A percentile compares a stretch with the other conserved stretches of the same genome.
Conservation (phyloP, 1,140 invertebrate species). For the Aphelinus certus region DNA sequence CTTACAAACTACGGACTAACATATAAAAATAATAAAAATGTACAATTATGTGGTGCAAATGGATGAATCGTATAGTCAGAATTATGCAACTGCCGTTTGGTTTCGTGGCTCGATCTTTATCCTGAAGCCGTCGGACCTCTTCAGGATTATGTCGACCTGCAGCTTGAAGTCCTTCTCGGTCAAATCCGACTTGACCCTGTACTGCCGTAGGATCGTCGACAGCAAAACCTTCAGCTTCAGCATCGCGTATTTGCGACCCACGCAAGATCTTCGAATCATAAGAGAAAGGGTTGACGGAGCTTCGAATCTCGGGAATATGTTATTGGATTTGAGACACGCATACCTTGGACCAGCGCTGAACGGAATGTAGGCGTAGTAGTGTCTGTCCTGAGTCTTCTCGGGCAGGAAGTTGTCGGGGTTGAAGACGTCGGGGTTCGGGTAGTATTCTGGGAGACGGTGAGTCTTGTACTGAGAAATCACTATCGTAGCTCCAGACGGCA, state of each 20-base stretch:
- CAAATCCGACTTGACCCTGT: conserved; percentile 63
- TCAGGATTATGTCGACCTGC: conserved; percentile 64
- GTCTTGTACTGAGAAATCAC: conserved; percentile 76
- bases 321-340: conserved; percentile 45
- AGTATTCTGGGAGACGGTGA: conserved; percentile 81
- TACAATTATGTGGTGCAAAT: conserved; percentile 29
- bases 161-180: conserved; percentile 60
- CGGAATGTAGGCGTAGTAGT: conserved; percentile 88
- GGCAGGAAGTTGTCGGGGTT: conserved; percentile 92
- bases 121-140: conserved; percentile 64
- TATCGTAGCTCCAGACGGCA: conserved; percentile 76
- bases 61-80: neutral
- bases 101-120: conserved; percentile 59
- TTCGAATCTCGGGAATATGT: too few relatives aligned
- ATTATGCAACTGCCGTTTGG: conserved; percentile 16
- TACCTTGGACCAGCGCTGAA: conserved; percentile 90
- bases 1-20: neutral
- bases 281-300: too few relatives aligned
- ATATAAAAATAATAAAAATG: conserved; percentile 12
- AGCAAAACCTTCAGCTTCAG: conserved; percentile 74
- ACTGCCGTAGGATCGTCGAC: conserved; percentile 72
- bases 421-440: conserved; percentile 85
- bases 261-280: conserved; percentile 64
- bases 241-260: conserved; percentile 76
- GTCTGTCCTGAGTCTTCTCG: conserved; percentile 80